Percentiles rank a stretch among this genome's conserved stretches.
Evolutionary conservation across 92 coral and sea anemone species (phyloP).

Genomic region (Actinernus sp.): DNA sequence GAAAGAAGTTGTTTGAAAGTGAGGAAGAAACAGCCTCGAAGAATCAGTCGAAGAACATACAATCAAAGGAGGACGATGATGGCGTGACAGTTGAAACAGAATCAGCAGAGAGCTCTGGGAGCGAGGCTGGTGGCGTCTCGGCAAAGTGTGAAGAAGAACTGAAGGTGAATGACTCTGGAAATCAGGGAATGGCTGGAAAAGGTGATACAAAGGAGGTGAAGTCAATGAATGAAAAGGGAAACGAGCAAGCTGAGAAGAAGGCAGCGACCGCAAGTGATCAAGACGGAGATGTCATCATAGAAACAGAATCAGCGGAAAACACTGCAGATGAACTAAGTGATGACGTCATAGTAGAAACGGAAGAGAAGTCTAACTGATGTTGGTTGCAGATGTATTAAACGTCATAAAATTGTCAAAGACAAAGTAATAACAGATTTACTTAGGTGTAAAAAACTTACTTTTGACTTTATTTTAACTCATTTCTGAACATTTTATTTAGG

Average conservation of each 20-base stretch:
- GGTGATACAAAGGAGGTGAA: not conserved
- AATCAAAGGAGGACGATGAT: too few relatives aligned
- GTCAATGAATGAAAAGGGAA: not conserved
- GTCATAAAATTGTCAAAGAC: too few relatives aligned
- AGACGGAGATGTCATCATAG: constrained; percentile 17
- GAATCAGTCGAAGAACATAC: too few relatives aligned
- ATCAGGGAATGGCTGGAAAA: too few relatives aligned
- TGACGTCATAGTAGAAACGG: constrained; percentile 51
- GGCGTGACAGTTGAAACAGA: too few relatives aligned
- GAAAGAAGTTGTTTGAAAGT: constrained; percentile 25
- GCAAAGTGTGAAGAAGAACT: not conserved
- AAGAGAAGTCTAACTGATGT: not conserved
- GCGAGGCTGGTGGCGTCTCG: not conserved
- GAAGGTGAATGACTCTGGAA: not conserved
- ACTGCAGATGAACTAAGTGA: constrained; percentile 4
- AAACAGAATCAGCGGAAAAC: constrained; percentile 15
- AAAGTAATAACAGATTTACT: too few relatives aligned
- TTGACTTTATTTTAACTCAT: too few relatives aligned
- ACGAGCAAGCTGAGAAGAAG: not conserved
- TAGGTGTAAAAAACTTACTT: too few relatives aligned
- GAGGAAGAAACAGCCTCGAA: too few relatives aligned
- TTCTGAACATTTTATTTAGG: too few relatives aligned
- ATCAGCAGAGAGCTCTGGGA: not conserved
- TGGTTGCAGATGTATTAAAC: too few relatives aligned
- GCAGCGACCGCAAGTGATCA: not conserved